These are phyloP conservation scores for Parapristionchus giblindavisi DNA, from an alignment of 2,888 invertebrate genomes.

Conservation along the genomic window DNA sequence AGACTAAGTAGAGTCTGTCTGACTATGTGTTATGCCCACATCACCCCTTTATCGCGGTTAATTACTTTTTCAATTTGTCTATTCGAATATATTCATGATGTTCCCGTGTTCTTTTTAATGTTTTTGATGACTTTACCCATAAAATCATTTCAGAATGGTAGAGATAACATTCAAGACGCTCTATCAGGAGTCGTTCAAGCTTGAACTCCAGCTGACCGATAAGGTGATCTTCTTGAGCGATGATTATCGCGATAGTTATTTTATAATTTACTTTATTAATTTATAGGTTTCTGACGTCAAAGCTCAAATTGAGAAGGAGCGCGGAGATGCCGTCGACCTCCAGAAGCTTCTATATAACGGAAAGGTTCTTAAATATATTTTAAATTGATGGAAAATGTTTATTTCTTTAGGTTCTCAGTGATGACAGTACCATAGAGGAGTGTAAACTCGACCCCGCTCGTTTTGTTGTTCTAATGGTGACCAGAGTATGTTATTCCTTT, in stretches of 20 bases:
- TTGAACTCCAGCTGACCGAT: conserved; percentile 53
- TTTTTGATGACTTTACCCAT: too few relatives aligned
- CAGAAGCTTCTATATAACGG: conserved; percentile 68
- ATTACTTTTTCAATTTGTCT: too few relatives aligned
- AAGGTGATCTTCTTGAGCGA: conserved; percentile 57
- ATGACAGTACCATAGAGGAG: conserved; percentile 50
- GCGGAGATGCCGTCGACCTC: conserved; percentile 56
- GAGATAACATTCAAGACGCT: conserved; percentile 65
- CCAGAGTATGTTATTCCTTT: conserved; percentile 50
- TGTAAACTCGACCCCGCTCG: conserved; percentile 56
- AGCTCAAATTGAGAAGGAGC: conserved; percentile 49
- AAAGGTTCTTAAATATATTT: conserved; percentile 48
- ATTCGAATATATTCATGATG: too few relatives aligned
- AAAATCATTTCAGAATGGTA: conserved; percentile 28
- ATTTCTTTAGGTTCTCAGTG: conserved; percentile 53
- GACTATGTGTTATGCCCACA: too few relatives aligned
- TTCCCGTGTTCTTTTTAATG: too few relatives aligned
- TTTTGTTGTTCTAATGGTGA: conserved; percentile 66
- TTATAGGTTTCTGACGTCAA: conserved; percentile 63
- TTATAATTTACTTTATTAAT: too few relatives aligned
- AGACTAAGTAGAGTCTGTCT: too few relatives aligned
- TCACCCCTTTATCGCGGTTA: too few relatives aligned
- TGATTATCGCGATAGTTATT: too few relatives aligned
- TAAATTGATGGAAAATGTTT: too few relatives aligned
- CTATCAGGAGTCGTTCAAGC: conserved; percentile 57